phyloP scores from a whole-genome alignment of 2,797 vertebrate species.

The Eulemur mongoz region DNA sequence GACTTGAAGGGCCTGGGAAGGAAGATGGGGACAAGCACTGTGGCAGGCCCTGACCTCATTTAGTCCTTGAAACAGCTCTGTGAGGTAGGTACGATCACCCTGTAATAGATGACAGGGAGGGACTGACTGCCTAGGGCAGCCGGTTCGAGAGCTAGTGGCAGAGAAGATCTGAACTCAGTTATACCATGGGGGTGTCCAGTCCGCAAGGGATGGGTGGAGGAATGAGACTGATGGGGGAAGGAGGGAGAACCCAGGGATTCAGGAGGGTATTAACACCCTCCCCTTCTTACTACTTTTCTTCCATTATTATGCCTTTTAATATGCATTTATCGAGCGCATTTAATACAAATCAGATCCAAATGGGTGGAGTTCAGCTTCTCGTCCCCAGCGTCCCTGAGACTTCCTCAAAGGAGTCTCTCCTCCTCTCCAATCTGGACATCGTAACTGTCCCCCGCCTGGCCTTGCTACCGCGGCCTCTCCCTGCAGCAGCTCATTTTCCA shows the following conservation, averaged over 20 bases:
- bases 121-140: neutral
- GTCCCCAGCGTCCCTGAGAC: neutral
- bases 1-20: neutral
- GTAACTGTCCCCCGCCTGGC: rapidly evolving
- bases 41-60: neutral
- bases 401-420: neutral
- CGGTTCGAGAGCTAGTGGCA: neutral
- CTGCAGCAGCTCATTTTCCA: neutral
- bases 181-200: too few relatives aligned
- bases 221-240: neutral
- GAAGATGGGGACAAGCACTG: neutral
- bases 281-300: neutral
- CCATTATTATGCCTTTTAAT: neutral
- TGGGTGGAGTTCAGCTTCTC: neutral
- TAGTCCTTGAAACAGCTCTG: neutral
- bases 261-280: too few relatives aligned
- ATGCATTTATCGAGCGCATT: neutral
- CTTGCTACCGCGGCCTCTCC: neutral
- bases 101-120: too few relatives aligned
- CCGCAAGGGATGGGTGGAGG: neutral
- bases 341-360: neutral
- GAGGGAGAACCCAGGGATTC: neutral
- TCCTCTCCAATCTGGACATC: neutral
- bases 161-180: neutral
- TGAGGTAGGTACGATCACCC: neutral